These are phyloP conservation scores for Antheraea mylitta DNA, from an alignment of 1,140 invertebrate species.

Conservation along the genomic window DNA sequence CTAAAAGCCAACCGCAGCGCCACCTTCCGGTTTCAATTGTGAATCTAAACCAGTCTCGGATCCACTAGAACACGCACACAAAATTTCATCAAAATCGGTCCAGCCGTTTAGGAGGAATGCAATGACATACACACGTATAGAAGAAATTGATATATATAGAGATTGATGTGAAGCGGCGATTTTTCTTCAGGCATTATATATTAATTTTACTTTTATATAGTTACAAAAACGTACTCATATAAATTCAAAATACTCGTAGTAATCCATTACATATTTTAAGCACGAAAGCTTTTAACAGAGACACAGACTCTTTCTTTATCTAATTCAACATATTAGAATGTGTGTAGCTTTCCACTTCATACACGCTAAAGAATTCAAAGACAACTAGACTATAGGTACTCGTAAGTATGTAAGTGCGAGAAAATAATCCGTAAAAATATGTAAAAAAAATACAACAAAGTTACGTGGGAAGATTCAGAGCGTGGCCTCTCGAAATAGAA, in stretches of 20 bases:
- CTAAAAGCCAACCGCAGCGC: too few species aligned
- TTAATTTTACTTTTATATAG: too few species aligned
- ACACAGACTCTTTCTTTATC: background rate
- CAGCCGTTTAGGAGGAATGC: too few species aligned
- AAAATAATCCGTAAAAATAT: slow-evolving; percentile 6
- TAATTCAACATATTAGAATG: background rate
- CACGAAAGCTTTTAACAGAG: background rate
- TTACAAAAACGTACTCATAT: background rate
- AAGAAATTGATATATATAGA: too few species aligned
- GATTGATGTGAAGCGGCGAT: too few species aligned
- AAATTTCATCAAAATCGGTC: too few species aligned
- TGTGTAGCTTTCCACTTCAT: background rate
- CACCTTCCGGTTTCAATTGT: too few species aligned
- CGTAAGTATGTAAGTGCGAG: background rate
- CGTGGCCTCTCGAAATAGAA: slow-evolving; percentile 10
- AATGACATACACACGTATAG: too few species aligned
- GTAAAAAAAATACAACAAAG: background rate
- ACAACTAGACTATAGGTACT: background rate
- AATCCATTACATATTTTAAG: background rate
- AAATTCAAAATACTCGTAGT: background rate
- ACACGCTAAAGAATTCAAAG: background rate
- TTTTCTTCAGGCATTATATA: too few species aligned
- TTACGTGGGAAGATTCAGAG: slow-evolving; percentile 6
- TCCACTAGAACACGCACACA: too few species aligned
- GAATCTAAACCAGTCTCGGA: too few species aligned